A percentile compares a stretch with the other conserved stretches of the same genome.
phyloP scores from a whole-genome alignment of 2,888 invertebrate genomes.

The Aporophyla nigra region DNA sequence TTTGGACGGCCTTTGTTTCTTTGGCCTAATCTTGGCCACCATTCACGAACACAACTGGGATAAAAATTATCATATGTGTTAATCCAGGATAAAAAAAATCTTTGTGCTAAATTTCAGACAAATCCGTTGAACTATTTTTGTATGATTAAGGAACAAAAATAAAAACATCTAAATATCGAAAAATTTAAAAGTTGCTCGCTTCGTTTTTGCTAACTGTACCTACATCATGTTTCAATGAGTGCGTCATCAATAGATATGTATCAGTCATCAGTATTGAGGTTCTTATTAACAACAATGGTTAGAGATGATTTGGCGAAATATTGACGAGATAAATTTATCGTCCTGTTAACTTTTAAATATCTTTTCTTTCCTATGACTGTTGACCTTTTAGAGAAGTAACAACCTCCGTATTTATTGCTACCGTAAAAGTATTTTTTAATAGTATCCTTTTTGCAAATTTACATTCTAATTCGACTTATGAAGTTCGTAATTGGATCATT shows the following conservation, averaged over 20 bases:
- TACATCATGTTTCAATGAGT: slow-evolving; percentile 28
- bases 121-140: too few species aligned
- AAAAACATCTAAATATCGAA: too few species aligned
- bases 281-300: slow-evolving; percentile 59
- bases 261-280: slow-evolving; percentile 57
- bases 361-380: not conserved
- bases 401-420: not conserved
- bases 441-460: not conserved
- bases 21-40: too few species aligned
- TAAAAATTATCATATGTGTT: too few species aligned
- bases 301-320: slow-evolving; percentile 61
- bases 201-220: slow-evolving; percentile 23
- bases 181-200: not conserved
- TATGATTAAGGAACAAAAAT: too few species aligned
- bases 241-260: slow-evolving; percentile 63
- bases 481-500: not conserved
- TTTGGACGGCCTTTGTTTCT: too few species aligned
- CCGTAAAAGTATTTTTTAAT: not conserved
- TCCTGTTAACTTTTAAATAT: not conserved
- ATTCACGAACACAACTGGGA: too few species aligned
- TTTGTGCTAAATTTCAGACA: too few species aligned
- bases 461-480: not conserved
- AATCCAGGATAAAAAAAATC: too few species aligned
- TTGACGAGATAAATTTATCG: slow-evolving; percentile 9
- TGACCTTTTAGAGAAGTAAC: not conserved